A percentile compares a stretch with the other conserved stretches of the same genome.
Evolutionary conservation across 2,888 invertebrate species (phyloP).

Genomic region (Caradrina clavipalpis): DNA sequence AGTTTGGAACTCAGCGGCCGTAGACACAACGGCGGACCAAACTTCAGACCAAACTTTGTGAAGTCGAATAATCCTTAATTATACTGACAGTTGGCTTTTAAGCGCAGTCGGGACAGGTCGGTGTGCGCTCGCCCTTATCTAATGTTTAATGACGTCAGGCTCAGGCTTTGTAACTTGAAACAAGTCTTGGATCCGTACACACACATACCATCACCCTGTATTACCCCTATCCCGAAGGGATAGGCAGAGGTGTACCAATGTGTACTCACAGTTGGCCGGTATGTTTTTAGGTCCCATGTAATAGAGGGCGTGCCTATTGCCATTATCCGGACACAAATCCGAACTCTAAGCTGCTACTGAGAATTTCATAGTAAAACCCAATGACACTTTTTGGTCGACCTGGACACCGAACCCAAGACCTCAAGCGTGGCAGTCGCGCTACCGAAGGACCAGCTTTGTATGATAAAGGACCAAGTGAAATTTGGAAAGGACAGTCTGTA

Average conservation of each 20-base stretch:
- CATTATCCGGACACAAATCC: no score
- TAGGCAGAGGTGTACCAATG: no score
- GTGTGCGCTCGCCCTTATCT: conserved; percentile 48
- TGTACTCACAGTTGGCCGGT: no score
- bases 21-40: conserved; percentile 38
- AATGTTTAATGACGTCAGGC: conserved; percentile 14
- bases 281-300: no score
- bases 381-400: no score
- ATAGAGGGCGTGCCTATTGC: no score
- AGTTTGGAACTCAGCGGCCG: conserved; percentile 29
- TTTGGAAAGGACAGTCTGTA: not conserved
- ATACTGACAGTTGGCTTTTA: conserved; percentile 56
- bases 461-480: conserved; percentile 5
- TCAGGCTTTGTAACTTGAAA: conserved; percentile 8
- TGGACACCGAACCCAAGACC: no score
- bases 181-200: not conserved
- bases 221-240: no score
- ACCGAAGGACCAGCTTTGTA: conserved; percentile 9
- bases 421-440: no score
- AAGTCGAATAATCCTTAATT: conserved; percentile 55
- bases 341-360: no score
- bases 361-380: no score
- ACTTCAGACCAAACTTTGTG: conserved; percentile 43
- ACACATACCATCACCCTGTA: no score
- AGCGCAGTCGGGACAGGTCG: conserved; percentile 24